Percentiles rank a stretch among this genome's conserved stretches.
Evolutionary conservation across 2,797 vertebrate species (phyloP).

Genomic region (Enteromius thamalakanensis): DNA sequence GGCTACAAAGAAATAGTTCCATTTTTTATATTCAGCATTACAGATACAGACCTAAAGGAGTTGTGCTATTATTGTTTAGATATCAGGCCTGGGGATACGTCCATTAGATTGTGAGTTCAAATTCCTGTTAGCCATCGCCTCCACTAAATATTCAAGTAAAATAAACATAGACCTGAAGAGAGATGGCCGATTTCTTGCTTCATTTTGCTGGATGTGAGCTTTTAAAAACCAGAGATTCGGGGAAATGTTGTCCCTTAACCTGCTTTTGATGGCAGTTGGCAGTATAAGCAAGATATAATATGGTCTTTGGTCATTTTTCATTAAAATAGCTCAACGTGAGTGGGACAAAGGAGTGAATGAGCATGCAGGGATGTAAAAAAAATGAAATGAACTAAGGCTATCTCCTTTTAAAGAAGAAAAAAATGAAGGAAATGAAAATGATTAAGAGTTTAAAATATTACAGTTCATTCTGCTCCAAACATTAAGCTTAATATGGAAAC

Average conservation of each 20-base stretch:
- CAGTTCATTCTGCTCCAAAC: background rate
- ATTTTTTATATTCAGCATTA: slow-evolving; percentile 70
- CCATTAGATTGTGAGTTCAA: background rate
- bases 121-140: background rate
- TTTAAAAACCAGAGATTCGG: slow-evolving; percentile 58
- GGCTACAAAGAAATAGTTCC: slow-evolving; percentile 69
- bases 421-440: background rate
- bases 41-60: slow-evolving; percentile 70
- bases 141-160: slow-evolving; percentile 31
- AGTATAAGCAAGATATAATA: slow-evolving; percentile 74
- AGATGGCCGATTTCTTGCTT: slow-evolving; percentile 28
- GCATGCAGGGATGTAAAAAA: slow-evolving; percentile 1
- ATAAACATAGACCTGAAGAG: slow-evolving; percentile 47
- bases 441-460: background rate
- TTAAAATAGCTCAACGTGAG: slow-evolving; percentile 60
- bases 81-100: slow-evolving; percentile 58
- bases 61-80: slow-evolving; percentile 79
- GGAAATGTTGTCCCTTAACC: slow-evolving; percentile 64
- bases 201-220: slow-evolving; percentile 37
- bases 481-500: background rate
- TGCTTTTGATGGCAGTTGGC: slow-evolving; percentile 81
- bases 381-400: slow-evolving; percentile 51
- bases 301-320: slow-evolving; percentile 78
- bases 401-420: slow-evolving; percentile 49
- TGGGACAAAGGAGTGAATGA: background rate